Evolutionary conservation across 1,140 invertebrate genomes (phyloP).

Genomic region (Galendromus occidentalis): DNA sequence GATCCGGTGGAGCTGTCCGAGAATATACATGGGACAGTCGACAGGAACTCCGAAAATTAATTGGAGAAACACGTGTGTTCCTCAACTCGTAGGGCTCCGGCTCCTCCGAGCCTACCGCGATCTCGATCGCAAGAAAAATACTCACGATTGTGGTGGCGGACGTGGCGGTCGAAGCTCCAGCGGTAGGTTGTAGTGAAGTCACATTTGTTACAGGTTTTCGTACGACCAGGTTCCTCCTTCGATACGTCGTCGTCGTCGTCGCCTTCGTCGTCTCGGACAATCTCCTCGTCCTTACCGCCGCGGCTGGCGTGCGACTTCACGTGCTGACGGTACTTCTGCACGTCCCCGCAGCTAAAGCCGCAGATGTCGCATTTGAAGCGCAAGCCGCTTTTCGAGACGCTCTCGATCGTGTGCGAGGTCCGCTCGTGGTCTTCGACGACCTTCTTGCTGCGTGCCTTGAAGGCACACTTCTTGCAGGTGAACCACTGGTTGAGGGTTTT

Average conservation of each 20-base stretch:
- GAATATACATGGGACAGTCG: no score
- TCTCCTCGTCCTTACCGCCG: no score
- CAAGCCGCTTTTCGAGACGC: background rate
- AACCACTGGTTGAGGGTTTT: background rate
- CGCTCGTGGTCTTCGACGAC: conserved; percentile 6
- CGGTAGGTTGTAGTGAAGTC: conserved; percentile 79
- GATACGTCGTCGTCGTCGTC: conserved; percentile 27
- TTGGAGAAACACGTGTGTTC: no score
- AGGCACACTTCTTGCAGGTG: background rate
- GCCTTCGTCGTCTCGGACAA: no score
- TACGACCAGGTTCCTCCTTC: conserved; percentile 79
- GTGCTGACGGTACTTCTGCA: background rate
- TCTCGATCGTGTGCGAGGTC: background rate
- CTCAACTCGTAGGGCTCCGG: no score
- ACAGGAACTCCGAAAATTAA: no score
- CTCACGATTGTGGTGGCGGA: conserved; percentile 50
- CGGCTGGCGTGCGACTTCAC: background rate
- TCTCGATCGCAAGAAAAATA: no score
- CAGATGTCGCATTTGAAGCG: conserved; percentile 2
- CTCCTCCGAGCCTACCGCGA: no score
- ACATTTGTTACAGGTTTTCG: conserved; percentile 77
- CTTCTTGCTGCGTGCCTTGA: conserved; percentile 6
- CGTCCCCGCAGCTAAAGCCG: conserved; percentile 4
- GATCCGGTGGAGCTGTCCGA: no score
- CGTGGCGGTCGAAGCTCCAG: conserved; percentile 78